Evolutionary conservation across 2,113 vertebrate species (phyloP).

Genomic region (Emydura subglobosa): DNA sequence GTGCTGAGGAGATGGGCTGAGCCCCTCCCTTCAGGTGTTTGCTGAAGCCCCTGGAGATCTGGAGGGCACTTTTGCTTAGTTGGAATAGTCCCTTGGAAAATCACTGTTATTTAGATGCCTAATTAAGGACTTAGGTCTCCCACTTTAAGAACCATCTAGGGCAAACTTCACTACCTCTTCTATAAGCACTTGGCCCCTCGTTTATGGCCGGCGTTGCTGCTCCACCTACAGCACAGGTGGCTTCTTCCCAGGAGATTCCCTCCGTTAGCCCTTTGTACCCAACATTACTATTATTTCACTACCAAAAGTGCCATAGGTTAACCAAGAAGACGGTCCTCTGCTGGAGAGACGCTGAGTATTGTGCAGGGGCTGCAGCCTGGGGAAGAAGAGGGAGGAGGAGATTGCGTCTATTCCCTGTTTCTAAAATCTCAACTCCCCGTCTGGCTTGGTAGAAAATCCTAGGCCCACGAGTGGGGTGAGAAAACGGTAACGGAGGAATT

Average conservation of each 20-base stretch:
- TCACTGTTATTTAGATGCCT: neutral
- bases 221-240: neutral
- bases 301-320: neutral
- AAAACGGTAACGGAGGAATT: neutral
- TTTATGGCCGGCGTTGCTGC: neutral
- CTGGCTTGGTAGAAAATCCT: neutral
- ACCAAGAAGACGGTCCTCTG: neutral
- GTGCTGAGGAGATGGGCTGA: neutral
- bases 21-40: neutral
- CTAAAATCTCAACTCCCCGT: neutral
- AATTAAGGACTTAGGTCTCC: neutral
- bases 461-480: neutral
- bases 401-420: neutral
- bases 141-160: neutral
- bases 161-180: neutral
- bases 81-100: neutral
- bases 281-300: neutral
- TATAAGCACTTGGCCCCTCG: no score
- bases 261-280: neutral
- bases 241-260: neutral
- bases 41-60: neutral
- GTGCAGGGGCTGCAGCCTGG: no score
- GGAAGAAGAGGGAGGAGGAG: neutral
- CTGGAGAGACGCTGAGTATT: no score
- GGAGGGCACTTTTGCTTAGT: neutral